A percentile compares a stretch with the other conserved stretches of the same genome.
Conservation (phyloP, 2,888 invertebrate species). For the Tridacna gigas region DNA sequence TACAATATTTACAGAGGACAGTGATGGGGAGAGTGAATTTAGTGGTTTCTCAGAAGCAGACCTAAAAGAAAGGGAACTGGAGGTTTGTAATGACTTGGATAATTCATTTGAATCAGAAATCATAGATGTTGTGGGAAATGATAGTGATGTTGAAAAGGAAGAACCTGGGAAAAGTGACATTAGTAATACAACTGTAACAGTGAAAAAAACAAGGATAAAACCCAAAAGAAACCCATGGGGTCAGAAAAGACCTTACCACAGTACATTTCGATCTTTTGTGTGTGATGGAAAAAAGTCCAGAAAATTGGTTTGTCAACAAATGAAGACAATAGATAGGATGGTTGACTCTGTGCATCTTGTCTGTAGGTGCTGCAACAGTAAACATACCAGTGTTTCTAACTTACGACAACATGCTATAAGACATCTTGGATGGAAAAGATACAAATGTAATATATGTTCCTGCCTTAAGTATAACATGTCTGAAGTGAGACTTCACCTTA, state of each 20-base stretch:
- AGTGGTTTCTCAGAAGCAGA: slow-evolving; percentile 63
- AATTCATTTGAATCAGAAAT: background rate
- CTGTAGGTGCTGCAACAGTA: slow-evolving; percentile 82
- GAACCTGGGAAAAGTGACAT: background rate
- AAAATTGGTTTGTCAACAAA: slow-evolving; percentile 71
- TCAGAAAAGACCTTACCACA: background rate
- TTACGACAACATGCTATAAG: slow-evolving; percentile 91
- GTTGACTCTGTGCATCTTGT: slow-evolving; percentile 74
- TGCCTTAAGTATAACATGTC: slow-evolving; percentile 84
- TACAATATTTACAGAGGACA: slow-evolving; percentile 1
- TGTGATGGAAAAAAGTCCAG: slow-evolving; percentile 52
- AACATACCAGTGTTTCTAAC: slow-evolving; percentile 87
- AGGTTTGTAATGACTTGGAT: slow-evolving; percentile 13
- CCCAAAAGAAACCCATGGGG: background rate
- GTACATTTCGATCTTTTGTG: slow-evolving; percentile 61
- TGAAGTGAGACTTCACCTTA: slow-evolving; percentile 76
- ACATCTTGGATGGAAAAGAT: slow-evolving; percentile 91
- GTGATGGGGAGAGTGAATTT: slow-evolving; percentile 59
- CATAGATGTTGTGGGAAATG: background rate
- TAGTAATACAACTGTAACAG: background rate
- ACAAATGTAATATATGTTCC: slow-evolving; percentile 90
- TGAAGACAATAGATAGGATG: slow-evolving; percentile 74
- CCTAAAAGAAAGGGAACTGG: slow-evolving; percentile 22
- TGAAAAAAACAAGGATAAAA: background rate
- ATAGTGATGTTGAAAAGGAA: background rate